Evolutionary conservation across 2,888 invertebrate species (phyloP).

Genomic region (Macaria liturata): DNA sequence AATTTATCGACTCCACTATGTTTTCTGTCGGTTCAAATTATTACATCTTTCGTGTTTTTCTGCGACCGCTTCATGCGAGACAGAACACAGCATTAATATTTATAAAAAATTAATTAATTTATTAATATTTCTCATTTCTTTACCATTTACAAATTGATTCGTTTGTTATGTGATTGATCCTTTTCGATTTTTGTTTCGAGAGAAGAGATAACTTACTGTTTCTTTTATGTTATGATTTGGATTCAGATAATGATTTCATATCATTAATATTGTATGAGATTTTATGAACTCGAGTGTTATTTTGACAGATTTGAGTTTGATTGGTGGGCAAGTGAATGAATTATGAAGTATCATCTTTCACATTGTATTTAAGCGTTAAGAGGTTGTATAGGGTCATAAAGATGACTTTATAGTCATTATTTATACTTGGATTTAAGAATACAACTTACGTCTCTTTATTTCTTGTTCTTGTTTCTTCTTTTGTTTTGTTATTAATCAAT

Average conservation of each 20-base stretch:
- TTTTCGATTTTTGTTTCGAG: constrained; percentile 33
- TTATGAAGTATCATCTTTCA: no score
- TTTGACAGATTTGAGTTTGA: constrained; percentile 5
- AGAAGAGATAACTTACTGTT: constrained; percentile 12
- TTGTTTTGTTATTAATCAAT: no score
- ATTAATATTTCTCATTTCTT: constrained; percentile 53
- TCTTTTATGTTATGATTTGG: not conserved
- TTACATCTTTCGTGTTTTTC: constrained; percentile 73
- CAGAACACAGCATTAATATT: constrained; percentile 66
- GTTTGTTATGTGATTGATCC: constrained; percentile 57
- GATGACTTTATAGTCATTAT: no score
- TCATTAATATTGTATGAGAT: constrained; percentile 9
- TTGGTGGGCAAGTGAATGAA: not conserved
- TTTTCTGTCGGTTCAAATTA: constrained; percentile 62
- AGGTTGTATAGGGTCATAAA: no score
- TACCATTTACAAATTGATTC: constrained; percentile 66
- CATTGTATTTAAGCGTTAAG: no score
- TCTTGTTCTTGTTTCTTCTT: no score
- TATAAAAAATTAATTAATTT: constrained; percentile 66
- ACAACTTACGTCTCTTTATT: no score
- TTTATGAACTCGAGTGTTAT: not conserved
- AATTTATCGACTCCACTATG: constrained; percentile 52
- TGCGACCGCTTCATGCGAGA: constrained; percentile 65
- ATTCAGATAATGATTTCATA: constrained; percentile 1
- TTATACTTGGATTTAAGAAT: no score